Evolutionary conservation across 1,140 invertebrate species (phyloP).

Genomic region (Pararge aegeria): DNA sequence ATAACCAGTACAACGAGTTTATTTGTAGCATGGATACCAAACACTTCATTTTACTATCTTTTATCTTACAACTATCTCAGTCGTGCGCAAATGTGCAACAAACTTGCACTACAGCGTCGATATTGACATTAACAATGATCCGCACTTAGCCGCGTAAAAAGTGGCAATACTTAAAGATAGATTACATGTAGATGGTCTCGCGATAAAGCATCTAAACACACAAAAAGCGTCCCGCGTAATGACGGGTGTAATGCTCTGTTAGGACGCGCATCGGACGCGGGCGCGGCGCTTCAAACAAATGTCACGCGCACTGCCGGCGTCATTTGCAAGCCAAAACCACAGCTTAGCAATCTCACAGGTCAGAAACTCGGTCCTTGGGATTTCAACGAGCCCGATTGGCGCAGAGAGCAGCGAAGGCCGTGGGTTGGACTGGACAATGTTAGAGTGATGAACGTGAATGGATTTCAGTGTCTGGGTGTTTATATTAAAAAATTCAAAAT

Average conservation of each 20-base stretch:
- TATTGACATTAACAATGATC: conserved; percentile 4
- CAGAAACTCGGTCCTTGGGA: no score
- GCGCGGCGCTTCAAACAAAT: conserved; percentile 28
- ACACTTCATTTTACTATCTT: no score
- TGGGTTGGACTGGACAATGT: no score
- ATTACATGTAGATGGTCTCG: conserved; percentile 13
- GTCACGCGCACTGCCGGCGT: conserved; percentile 15
- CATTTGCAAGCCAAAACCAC: conserved; percentile 1
- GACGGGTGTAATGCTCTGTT: conserved; percentile 17
- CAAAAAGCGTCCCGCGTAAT: conserved; percentile 24
- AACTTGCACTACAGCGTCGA: conserved; percentile 1
- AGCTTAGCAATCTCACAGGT: neutral
- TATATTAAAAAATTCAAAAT: no score
- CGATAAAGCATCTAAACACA: conserved; percentile 17
- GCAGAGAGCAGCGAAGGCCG: no score
- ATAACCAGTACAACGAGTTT: no score
- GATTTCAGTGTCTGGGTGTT: no score
- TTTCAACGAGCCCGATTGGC: no score
- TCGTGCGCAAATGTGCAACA: no score
- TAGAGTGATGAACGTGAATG: no score
- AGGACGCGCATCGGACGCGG: neutral
- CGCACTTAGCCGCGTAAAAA: conserved; percentile 14
- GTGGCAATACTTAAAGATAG: conserved; percentile 16
- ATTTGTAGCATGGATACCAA: no score
- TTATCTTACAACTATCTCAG: no score